Percentiles rank a stretch among this genome's conserved stretches.
These are phyloP conservation scores for Proales similis DNA, from an alignment of 1,140 invertebrate species.

Conservation along the genomic window DNA sequence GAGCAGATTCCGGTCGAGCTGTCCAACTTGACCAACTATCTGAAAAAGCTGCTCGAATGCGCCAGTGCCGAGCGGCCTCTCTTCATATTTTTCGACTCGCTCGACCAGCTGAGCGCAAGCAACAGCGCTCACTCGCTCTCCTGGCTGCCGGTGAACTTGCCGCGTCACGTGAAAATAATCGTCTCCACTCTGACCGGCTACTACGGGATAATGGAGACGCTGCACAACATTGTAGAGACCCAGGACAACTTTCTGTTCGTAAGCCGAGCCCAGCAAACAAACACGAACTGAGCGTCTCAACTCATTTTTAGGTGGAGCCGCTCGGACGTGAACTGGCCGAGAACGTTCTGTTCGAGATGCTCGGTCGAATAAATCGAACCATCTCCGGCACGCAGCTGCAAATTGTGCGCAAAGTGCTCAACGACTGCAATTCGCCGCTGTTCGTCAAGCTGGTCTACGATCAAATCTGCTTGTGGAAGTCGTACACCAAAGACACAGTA, in stretches of 20 bases:
- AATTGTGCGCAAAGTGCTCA: constrained; percentile 78
- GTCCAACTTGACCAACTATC: constrained; percentile 85
- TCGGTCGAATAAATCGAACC: constrained; percentile 62
- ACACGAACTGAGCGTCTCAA: constrained; percentile 59
- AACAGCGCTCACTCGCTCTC: constrained; percentile 89
- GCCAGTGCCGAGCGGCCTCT: constrained; percentile 42
- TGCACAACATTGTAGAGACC: constrained; percentile 78
- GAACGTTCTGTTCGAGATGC: constrained; percentile 18
- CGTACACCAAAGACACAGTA: constrained; percentile 85
- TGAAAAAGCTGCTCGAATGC: constrained; percentile 72
- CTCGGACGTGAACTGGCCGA: constrained; percentile 72
- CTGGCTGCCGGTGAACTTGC: constrained; percentile 84
- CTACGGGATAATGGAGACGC: constrained; percentile 47
- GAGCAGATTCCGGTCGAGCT: constrained; percentile 90
- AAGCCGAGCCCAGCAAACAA: constrained; percentile 43
- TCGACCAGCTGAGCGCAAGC: constrained; percentile 87
- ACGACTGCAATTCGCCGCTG: constrained; percentile 85
- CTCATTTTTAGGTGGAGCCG: constrained; percentile 42
- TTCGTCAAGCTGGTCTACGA: constrained; percentile 83
- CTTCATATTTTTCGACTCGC: constrained; percentile 74
- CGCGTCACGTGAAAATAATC: constrained; percentile 80
- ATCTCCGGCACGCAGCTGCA: constrained; percentile 75
- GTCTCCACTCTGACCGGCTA: constrained; percentile 57
- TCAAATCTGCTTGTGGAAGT: constrained; percentile 90
- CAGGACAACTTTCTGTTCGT: constrained; percentile 84